Evolutionary conservation across 1,140 invertebrate species (phyloP).

Genomic region (Sitobion miscanthi): DNA sequence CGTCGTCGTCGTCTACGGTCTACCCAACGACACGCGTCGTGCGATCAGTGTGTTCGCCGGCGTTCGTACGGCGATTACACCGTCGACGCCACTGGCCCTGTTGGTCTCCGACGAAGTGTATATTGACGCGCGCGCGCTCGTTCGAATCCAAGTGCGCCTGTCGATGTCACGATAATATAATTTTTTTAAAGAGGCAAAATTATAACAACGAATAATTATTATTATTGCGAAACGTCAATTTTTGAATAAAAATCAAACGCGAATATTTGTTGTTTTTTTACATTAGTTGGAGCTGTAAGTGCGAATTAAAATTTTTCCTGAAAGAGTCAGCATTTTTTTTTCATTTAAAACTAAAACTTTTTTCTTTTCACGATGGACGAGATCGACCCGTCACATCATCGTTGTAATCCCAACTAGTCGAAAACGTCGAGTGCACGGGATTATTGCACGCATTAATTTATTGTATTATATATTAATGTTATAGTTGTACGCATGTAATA

Average conservation of each 20-base stretch:
- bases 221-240: neutral
- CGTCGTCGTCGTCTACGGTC: neutral
- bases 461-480: neutral
- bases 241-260: neutral
- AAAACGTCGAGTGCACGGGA: neutral
- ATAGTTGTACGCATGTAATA: neutral
- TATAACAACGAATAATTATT: neutral
- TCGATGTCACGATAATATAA: neutral
- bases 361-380: neutral
- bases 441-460: neutral
- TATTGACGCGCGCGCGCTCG: neutral
- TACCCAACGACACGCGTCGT: neutral
- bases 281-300: neutral
- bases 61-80: conserved; percentile 27
- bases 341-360: neutral
- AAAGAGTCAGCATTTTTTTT: neutral
- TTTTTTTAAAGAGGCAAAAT: neutral
- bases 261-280: neutral
- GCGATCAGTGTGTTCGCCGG: conserved; percentile 51
- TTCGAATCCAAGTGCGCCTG: neutral
- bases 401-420: neutral
- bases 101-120: neutral
- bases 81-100: neutral
- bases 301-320: neutral
- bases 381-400: neutral